Evolutionary conservation across 2,113 vertebrate genomes (phyloP).

Genomic region (Coptodon rendalli): DNA sequence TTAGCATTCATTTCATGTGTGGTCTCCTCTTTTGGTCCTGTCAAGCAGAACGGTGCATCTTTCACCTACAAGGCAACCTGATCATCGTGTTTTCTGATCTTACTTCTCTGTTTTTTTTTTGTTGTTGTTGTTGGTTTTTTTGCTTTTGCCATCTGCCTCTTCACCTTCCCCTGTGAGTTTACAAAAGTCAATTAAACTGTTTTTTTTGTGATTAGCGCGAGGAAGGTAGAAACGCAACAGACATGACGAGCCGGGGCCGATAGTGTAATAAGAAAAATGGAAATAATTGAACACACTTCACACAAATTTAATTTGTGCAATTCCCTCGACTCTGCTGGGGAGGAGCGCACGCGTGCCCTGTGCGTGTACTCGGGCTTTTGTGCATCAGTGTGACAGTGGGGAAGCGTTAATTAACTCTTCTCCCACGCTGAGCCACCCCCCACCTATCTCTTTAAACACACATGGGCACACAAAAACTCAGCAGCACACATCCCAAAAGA

Average conservation of each 20-base stretch:
- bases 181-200: slow-evolving; percentile 46
- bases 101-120: not conserved
- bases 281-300: slow-evolving; percentile 66
- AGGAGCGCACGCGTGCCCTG: not conserved
- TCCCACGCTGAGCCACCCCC: slow-evolving; percentile 56
- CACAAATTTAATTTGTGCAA: slow-evolving; percentile 63
- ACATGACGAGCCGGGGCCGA: slow-evolving; percentile 10
- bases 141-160: not conserved
- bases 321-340: slow-evolving; percentile 49
- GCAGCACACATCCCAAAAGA: slow-evolving; percentile 22
- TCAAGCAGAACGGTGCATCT: not conserved
- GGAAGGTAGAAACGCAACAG: not conserved
- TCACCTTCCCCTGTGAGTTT: not conserved
- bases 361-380: slow-evolving; percentile 35
- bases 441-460: slow-evolving; percentile 45
- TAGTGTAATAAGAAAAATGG: slow-evolving; percentile 49
- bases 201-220: slow-evolving; percentile 21
- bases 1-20: slow-evolving; percentile 14
- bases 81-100: not conserved
- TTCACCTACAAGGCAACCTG: not conserved
- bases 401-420: slow-evolving; percentile 71
- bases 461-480: not conserved
- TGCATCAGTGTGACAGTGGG: slow-evolving; percentile 50
- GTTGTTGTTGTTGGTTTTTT: not conserved
- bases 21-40: not conserved